Conservation (phyloP, 2,888 invertebrate species). For the Celastrina argiolus region DNA sequence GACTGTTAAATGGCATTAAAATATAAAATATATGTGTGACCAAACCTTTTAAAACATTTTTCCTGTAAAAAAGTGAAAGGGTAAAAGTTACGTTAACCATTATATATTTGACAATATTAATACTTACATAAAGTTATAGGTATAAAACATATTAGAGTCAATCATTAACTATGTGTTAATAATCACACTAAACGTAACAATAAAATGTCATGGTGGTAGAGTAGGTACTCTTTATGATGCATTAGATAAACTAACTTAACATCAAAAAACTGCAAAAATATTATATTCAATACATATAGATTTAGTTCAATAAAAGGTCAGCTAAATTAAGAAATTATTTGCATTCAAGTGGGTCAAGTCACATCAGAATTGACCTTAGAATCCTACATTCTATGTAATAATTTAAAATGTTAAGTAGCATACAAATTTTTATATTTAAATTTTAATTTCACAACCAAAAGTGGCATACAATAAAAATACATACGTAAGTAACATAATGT, state of each 20-base stretch:
- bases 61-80: background rate
- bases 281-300: background rate
- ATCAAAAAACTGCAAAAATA: background rate
- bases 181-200: slow-evolving; percentile 20
- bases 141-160: slow-evolving; percentile 7
- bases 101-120: too few species aligned
- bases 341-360: background rate
- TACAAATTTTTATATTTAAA: slow-evolving; percentile 15
- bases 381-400: slow-evolving; percentile 10
- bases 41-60: slow-evolving; percentile 6
- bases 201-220: slow-evolving; percentile 32
- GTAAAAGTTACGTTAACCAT: too few species aligned
- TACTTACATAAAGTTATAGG: background rate
- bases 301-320: background rate
- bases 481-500: background rate
- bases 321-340: background rate
- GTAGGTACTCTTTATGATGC: slow-evolving; percentile 16
- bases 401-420: slow-evolving; percentile 23
- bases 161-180: slow-evolving; percentile 13
- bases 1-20: background rate
- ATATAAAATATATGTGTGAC: slow-evolving; percentile 17
- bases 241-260: background rate
- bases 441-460: slow-evolving; percentile 22
- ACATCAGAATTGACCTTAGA: background rate
- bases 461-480: slow-evolving; percentile 11